These are phyloP conservation scores for Agrilus cyanescens DNA, from an alignment of 2,888 invertebrate species.

Conservation along the genomic window DNA sequence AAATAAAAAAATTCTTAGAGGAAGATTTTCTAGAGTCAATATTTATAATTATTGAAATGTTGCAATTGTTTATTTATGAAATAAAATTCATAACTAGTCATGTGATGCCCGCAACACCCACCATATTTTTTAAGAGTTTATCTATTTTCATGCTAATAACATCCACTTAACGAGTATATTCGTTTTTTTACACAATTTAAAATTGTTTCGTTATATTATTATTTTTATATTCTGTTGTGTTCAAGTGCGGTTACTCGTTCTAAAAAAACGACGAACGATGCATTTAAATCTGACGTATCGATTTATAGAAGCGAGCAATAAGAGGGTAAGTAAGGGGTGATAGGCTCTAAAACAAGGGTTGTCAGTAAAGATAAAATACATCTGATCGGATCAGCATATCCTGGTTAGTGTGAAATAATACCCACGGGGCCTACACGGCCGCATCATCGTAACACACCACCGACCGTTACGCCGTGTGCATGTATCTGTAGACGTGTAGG, in stretches of 20 bases:
- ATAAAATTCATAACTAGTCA: too few species aligned
- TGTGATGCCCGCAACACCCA: too few species aligned
- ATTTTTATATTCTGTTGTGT: too few species aligned
- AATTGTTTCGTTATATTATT: too few species aligned
- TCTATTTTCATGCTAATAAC: too few species aligned
- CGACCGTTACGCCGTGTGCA: slow-evolving; percentile 3
- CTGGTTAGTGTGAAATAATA: slow-evolving; percentile 34
- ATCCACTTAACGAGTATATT: too few species aligned
- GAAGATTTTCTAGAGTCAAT: too few species aligned
- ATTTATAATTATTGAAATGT: too few species aligned
- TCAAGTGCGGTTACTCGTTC: neutral
- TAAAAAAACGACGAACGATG: neutral
- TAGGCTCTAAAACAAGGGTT: slow-evolving; percentile 22
- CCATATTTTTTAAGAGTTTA: too few species aligned
- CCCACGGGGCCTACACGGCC: slow-evolving; percentile 26
- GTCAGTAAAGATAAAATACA: slow-evolving; percentile 19
- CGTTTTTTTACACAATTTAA: too few species aligned
- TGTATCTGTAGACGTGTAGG: slow-evolving; percentile 11
- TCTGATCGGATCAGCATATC: slow-evolving; percentile 29
- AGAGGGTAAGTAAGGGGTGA: slow-evolving; percentile 11
- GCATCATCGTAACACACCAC: slow-evolving; percentile 3
- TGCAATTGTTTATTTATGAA: too few species aligned
- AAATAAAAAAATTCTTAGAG: too few species aligned
- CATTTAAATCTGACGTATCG: slow-evolving; percentile 1
- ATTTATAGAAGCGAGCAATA: neutral